Base-by-base conservation (phyloP, 2,888 invertebrate genomes). In the Heliconius ismenius region DNA sequence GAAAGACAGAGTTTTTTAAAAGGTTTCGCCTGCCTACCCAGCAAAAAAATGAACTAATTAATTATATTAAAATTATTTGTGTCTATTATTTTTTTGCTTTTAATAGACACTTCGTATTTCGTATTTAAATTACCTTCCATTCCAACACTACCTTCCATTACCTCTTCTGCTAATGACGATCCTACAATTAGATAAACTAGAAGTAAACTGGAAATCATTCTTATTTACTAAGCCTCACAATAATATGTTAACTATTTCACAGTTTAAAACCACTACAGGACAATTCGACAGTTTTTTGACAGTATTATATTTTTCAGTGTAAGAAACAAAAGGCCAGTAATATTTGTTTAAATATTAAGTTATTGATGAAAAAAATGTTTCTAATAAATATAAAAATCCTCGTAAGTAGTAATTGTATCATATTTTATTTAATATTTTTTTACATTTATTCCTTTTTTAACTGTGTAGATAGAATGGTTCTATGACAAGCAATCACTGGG, bases 151-250 rank as follows among this genome's bases (percentile, higher is more conserved):
- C 21, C n/a, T 69, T 54, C 28, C 28, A 49, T 21, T 11, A 18
- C 15, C 24, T 67, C 39, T 43, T 67, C 39, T 24, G 67, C 67
- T 39, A 43, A 24, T 1, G 67, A 43, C 3, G 15, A 24, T 39
- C 67, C 67, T 67, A 67, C 15, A 11, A 67, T 24, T 43, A 67
- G 7, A 24, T 67, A 67, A 43, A 15, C 24, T 67, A 67, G 24
- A 24, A 43, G 15, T 43, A 67, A 67, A 67, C 15, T 13, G 3
- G 24, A 43, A 43, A 43, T 67, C 67, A 67, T 67, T 67, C 67
- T 43, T 67, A 43, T 4, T 24, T 67, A 39, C 24, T 65, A 65
- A 24, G 10, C 15, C 24, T 24, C 24, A 67, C 39, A 43, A 67
- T 15, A 24, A 43, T 15, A 10, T 67, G 24, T 11, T 2, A 11